Percentiles rank a stretch among this genome's conserved stretches.
phyloP scores from a whole-genome alignment of 2,888 invertebrate genomes.

The Sylvicola cinctus region DNA sequence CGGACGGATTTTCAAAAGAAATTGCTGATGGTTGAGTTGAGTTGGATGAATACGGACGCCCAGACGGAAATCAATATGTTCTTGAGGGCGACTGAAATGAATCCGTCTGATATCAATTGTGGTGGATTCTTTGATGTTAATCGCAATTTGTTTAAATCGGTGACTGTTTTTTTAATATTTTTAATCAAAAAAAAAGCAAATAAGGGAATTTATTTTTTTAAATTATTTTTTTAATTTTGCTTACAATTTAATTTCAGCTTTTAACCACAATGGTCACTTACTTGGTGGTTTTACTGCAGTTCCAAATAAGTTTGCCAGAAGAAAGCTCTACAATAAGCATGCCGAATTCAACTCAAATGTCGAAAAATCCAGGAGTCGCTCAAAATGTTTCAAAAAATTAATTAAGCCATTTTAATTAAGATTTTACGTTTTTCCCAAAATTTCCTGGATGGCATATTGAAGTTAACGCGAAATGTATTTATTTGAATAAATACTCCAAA shows the following conservation, averaged over 20 bases:
- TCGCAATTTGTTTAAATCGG: conserved; percentile 50
- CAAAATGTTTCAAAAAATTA: too few species aligned
- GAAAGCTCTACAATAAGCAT: conserved; percentile 14
- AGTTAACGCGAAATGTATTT: too few species aligned
- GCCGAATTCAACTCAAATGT: too few species aligned
- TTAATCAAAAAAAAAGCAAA: neutral
- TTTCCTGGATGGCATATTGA: too few species aligned
- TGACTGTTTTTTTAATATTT: conserved; percentile 17
- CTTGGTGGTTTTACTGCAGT: conserved; percentile 48
- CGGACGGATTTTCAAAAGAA: conserved; percentile 54
- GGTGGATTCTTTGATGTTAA: conserved; percentile 55
- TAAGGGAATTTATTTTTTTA: too few species aligned
- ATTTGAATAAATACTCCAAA: too few species aligned
- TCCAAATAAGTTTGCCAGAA: conserved; percentile 56
- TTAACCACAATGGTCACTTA: conserved; percentile 59
- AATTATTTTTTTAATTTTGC: conserved; percentile 6
- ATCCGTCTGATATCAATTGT: conserved; percentile 49
- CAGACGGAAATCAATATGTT: conserved; percentile 60
- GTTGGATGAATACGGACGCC: conserved; percentile 57
- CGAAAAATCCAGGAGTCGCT: too few species aligned
- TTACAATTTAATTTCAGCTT: conserved; percentile 25
- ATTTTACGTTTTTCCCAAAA: too few species aligned
- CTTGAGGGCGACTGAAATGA: conserved; percentile 53
- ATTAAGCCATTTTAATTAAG: too few species aligned
- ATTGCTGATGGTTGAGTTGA: conserved; percentile 45